Evolutionary conservation across 2,113 vertebrate genomes (phyloP).

Genomic region (Micromys minutus): DNA sequence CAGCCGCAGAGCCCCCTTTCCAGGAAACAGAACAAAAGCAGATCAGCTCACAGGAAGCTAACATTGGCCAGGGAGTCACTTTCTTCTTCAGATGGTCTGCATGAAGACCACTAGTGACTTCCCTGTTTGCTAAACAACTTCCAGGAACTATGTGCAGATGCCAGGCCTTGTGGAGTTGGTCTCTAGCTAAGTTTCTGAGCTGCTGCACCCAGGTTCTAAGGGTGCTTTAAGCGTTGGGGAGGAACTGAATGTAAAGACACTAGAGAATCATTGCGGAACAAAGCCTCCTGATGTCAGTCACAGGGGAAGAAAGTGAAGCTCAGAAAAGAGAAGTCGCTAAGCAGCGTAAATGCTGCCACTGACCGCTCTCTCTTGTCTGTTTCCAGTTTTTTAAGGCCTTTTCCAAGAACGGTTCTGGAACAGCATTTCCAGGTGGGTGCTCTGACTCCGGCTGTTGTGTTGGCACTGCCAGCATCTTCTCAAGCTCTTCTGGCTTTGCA

Average conservation of each 20-base stretch:
- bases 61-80: neutral
- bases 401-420: slow-evolving; percentile 83
- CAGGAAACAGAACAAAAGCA: neutral
- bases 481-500: neutral
- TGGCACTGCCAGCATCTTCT: fast-evolving
- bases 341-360: neutral
- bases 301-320: neutral
- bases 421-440: slow-evolving; percentile 86
- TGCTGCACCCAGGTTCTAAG: no score
- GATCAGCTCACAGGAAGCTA: neutral
- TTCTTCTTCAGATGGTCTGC: neutral
- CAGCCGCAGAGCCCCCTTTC: neutral
- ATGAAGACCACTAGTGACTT: neutral
- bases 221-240: fast-evolving
- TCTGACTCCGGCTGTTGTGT: neutral
- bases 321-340: neutral
- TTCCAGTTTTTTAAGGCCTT: slow-evolving; percentile 93
- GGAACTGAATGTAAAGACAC: fast-evolving
- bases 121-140: fast-evolving
- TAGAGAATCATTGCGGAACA: neutral
- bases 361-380: neutral
- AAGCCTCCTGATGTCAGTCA: neutral
- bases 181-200: neutral
- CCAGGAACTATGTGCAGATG: neutral
- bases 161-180: fast-evolving